Evolutionary conservation across 2,797 vertebrate genomes (phyloP), one percentile per base, ranked within the genome.

Genomic region (Siniperca obscura): DNA sequence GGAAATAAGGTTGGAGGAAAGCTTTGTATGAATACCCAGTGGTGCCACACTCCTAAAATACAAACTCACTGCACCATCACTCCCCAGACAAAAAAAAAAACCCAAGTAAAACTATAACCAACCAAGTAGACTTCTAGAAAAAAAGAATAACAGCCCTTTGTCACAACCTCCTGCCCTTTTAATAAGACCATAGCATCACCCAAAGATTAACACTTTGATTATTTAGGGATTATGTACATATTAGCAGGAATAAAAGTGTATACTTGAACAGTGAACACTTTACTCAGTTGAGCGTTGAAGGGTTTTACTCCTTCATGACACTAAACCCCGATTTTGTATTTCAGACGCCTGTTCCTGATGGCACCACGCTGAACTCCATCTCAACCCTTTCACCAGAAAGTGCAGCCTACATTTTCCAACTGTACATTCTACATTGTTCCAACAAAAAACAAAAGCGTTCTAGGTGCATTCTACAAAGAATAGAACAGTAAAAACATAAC

Each of bases 1-100:
- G 80, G 56, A 74, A 71, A 83, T 67, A 80, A 61, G 74, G 77
- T 57, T 67, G 74, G 76, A 69, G 83, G 62, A 64, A 80, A 71
- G 81, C 66, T 82, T 69, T 84, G 73, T 75, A 40, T 83, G 85
- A 79, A 84, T 55, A 86, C 74, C 71, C 60, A 71, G 67, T 81
- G 82, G 87, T 90, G 82, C 81, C 71, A 84, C 74, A 40, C 74
- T 89, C 69, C 42, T 42, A 82, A 91, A 88, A 89, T 71, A 85
- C 78, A 84, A 56, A 60, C 42, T 77, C 59, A 62, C 56, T 57
- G 40, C 60, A 34, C 71, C 53, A 73, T 74, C n/a, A 40, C 46
- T 78, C 56, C 69, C 56, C 52, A 69, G 60, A 84, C 48, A 50
- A 25, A 73, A 40, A 70, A 40, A 70, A 34, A 36, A 68, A 52